phyloP scores from a whole-genome alignment of 2,888 invertebrate species.

The Eretmocerus hayati region DNA sequence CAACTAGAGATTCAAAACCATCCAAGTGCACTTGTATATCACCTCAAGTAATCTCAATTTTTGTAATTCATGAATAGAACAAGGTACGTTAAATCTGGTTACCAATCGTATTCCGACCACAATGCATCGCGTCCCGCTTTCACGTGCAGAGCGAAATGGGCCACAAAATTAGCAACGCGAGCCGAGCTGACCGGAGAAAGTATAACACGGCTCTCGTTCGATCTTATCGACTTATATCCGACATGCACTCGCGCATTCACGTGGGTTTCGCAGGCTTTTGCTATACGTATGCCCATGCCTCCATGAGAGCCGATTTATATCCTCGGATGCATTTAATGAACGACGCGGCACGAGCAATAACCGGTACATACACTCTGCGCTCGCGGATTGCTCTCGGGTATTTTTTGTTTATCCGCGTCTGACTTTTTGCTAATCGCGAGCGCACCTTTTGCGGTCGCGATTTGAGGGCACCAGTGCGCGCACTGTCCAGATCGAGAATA shows the following conservation, averaged over 20 bases:
- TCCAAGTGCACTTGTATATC: too few relatives aligned
- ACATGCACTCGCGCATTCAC: neutral
- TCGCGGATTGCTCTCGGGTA: neutral
- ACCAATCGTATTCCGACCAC: too few relatives aligned
- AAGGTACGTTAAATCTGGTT: too few relatives aligned
- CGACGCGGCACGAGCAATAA: neutral
- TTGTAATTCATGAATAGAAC: too few relatives aligned
- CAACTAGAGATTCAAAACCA: too few relatives aligned
- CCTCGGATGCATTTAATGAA: neutral
- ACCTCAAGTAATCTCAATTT: too few relatives aligned
- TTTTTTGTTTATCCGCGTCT: neutral
- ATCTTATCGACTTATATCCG: neutral
- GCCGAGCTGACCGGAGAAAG: conserved; percentile 5
- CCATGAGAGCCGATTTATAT: neutral
- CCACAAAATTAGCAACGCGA: conserved; percentile 5
- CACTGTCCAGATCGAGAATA: too few relatives aligned
- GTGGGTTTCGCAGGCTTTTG: neutral
- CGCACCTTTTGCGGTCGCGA: conserved; percentile 3
- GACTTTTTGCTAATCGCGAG: neutral
- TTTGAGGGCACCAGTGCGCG: neutral
- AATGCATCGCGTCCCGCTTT: too few relatives aligned
- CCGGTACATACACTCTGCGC: neutral
- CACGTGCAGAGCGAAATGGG: too few relatives aligned
- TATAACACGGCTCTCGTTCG: conserved; percentile 5
- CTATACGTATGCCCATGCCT: neutral